Base-by-base conservation (phyloP, 2,888 invertebrate genomes). In the Himalopsyche japonica region DNA sequence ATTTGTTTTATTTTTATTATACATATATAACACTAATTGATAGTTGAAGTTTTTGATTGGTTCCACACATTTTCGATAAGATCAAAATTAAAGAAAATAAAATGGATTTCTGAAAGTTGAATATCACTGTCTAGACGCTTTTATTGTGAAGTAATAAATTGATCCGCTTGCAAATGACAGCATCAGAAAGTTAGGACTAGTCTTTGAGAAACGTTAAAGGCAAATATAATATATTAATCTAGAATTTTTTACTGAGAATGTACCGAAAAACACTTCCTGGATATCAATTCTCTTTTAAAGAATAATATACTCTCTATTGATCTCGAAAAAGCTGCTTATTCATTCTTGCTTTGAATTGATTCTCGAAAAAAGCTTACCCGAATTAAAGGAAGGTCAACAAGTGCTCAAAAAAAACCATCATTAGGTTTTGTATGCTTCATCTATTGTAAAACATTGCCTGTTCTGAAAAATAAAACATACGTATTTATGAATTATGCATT, bases 111-210 rank as follows among this genome's bases (percentile, higher is more conserved):
- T 30, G 3, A 37, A 5, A 12, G 70, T 70, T 70, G 70, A 27
- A 70, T 30, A 70, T 70, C 30, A 27, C 30, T 70, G 70, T 70
- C 70, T 70, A 70, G 70, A 70, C 70, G 27, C 20, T 20, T 79
- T 48, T 47, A 79, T 79, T 79, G 79, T 79, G 47, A 12, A 24
- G 48, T 48, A 48, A 79, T 79, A 79, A 79, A 79, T 79, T 79
- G 79, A n/a, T 24, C n/a, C 15, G 79, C 27, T 49, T 48, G 79
- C 10, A 8, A 30, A 30, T 79, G 79, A 79, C 79, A 79, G 79
- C 70, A 70, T 30, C 70, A 30, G 20, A 70, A 70, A 30, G 10
- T 70, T 70, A 5, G 12, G 30, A 30, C 70, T 12, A 30, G 70
- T 30, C 70, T 70, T 70, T 70, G 27, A 12, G 30, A 27, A 70